Conservation (phyloP, 1,140 invertebrate genomes). For the Danaus melanippus region DNA sequence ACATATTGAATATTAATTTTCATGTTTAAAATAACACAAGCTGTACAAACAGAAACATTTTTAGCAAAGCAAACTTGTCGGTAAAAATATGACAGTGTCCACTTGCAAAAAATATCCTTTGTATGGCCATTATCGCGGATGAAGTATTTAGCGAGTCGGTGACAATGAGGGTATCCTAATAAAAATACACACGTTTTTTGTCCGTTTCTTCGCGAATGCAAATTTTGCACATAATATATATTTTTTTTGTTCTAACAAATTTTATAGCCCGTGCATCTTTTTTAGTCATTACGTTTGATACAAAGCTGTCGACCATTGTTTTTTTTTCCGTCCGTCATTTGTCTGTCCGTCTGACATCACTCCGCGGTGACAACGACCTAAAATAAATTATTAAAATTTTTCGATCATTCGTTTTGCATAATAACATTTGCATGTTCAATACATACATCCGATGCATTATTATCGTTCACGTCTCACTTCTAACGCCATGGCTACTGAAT, state of each 20-base stretch:
- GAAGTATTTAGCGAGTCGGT: conserved; percentile 45
- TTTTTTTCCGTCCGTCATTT: conserved; percentile 51
- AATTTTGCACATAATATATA: conserved; percentile 26
- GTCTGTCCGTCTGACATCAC: conserved; percentile 59
- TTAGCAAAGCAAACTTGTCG: conserved; percentile 20
- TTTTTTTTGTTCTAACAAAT: conserved; percentile 25
- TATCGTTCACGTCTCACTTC: conserved; percentile 2
- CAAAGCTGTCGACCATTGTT: conserved; percentile 43
- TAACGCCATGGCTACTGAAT: no score
- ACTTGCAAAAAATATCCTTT: conserved; percentile 31
- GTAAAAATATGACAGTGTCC: conserved; percentile 20
- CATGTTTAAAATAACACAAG: conserved; percentile 9
- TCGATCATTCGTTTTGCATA: conserved; percentile 38
- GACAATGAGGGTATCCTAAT: conserved; percentile 56
- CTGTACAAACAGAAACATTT: conserved; percentile 12
- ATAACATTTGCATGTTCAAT: conserved; percentile 31
- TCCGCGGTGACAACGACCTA: conserved; percentile 59
- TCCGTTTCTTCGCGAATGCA: conserved; percentile 35
- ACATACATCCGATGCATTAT: conserved; percentile 21
- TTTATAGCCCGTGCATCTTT: conserved; percentile 45
- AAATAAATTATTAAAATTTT: conserved; percentile 62
- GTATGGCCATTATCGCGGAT: conserved; percentile 52
- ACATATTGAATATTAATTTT: conserved; percentile 20
- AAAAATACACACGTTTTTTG: conserved; percentile 26
- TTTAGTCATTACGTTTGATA: conserved; percentile 48